A percentile compares a stretch with the other conserved stretches of the same genome.
Conservation (phyloP, 2,888 invertebrate species). For the Panzeria rudis region DNA sequence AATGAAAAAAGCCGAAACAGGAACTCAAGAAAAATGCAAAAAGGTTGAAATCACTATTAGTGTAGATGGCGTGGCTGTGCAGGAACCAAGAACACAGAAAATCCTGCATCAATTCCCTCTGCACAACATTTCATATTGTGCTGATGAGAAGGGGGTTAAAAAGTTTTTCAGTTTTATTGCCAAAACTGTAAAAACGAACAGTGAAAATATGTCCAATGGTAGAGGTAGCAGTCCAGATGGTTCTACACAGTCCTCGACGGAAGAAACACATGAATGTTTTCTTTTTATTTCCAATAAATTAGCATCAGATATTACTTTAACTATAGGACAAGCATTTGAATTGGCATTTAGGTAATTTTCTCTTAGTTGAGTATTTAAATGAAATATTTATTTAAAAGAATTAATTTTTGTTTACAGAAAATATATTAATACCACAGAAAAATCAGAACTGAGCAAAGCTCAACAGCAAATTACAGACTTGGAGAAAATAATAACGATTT, state of each 20-base stretch:
- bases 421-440: slow-evolving; percentile 95
- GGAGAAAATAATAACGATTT: slow-evolving; percentile 92
- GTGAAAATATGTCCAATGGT: slow-evolving; percentile 68
- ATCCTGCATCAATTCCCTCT: slow-evolving; percentile 97
- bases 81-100: slow-evolving; percentile 89
- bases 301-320: slow-evolving; percentile 98
- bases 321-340: slow-evolving; percentile 99
- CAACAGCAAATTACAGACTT: slow-evolving; percentile 94
- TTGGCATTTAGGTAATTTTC: slow-evolving; percentile 92
- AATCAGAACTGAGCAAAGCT: slow-evolving; percentile 94
- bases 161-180: slow-evolving; percentile 90
- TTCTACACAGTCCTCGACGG: slow-evolving; percentile 82
- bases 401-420: slow-evolving; percentile 86
- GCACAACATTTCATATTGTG: slow-evolving; percentile 99
- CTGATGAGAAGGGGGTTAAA: slow-evolving; percentile 99
- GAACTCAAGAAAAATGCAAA: slow-evolving; percentile 90
- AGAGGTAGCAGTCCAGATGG: slow-evolving; percentile 69
- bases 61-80: slow-evolving; percentile 97
- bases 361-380: background rate
- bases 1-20: slow-evolving; percentile 94
- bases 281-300: slow-evolving; percentile 98
- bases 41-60: slow-evolving; percentile 98
- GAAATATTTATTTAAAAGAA: background rate
- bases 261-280: slow-evolving; percentile 96
- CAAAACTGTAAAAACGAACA: slow-evolving; percentile 78